Evolutionary conservation across 2,888 invertebrate genomes (phyloP), one percentile per base, ranked within the genome.

Genomic region (Leptopilina drosophilae): DNA sequence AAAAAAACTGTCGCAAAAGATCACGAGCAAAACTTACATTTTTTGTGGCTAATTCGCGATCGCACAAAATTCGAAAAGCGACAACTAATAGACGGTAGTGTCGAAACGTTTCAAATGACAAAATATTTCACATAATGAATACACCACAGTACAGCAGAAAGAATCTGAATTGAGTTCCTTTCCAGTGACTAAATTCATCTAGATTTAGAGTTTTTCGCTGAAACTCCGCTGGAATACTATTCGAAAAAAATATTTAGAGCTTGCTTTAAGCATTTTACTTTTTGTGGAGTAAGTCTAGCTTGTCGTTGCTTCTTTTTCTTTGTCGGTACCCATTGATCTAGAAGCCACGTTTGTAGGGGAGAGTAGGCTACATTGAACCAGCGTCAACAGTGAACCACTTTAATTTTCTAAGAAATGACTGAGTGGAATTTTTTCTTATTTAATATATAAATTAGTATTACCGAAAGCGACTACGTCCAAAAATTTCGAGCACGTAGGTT

Each of bases 91-190:
- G 66, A 11, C 75, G 62, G 59, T 81, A 79, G 76, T 80, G 79
- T 26, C n/a, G 20, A 64, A 78, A 82, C 42, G 20, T 9, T 0
- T 78, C 66, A 14, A 11, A 15, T 26, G 76, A 42, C 40, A 80
- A 62, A 59, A 77, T 56, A 7, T 76, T 2, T 11, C 42, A 49
- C 11, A 83, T 56, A 8, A 79, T 42, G 26, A 77, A 62, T 53
- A 56, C 66, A 12, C 77, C 78, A 5, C 56, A 62, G 59, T 81
- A 79, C 11, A 15, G 42, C 2, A 81, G 49, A 56, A 79, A 73
- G 59, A 82, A 79, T 11, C 78, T n/a, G 49, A 77, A 82, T 53
- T 79, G 78, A 12, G 79, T 82, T 7, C 79, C 80, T 77, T 82
- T 82, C 78, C 79, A 81, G 15, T 78, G 59, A 49, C 76, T 49